Evolutionary conservation across 2,888 invertebrate species (phyloP), one percentile per base, ranked within the genome.

Genomic region (Conchocele bisecta): DNA sequence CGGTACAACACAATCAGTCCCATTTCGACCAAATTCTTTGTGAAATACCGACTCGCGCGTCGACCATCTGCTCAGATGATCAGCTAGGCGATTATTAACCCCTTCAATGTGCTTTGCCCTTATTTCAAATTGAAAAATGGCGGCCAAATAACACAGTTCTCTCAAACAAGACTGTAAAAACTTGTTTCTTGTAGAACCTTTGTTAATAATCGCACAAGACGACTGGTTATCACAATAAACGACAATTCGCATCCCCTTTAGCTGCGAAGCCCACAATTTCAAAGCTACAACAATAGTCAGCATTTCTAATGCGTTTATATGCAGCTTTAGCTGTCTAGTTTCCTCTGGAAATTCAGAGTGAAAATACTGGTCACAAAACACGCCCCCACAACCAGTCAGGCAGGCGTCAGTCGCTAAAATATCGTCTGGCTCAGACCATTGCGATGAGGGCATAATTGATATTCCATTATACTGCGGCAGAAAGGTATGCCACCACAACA

Each of bases 241-340:
- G 17, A 17, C 35, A n/a, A 37, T 50, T 26, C 35, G 28, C 24
- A 50, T 33, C 4, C 51, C 51, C 28, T 20, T 17, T 17, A n/a
- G 31, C 28, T n/a, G 22, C 5, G 20, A 17, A 3, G 42, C 51
- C 61, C 51, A 61, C 26, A 61, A 17, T 29, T 61, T 61, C 20
- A 51, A n/a, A 54, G 48, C 56, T 17, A 65, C 29, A n/a, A 65
- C 31, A 29, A 65, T 39, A 7, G 48, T 24, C 3, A 65, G 20
- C 24, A 65, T 24, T 57, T 65, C 65, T 3, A 65, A 35, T 5
- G 46, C 56, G 41, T 46, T 65, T 7, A 57, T 64, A 26, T 31
- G 29, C 7, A 33, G 48, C 13, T 46, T 56, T 24, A 42, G n/a
- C 13, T 17, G 4, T 26, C 24, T 3, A 29, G 57, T 42, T 26